Evolutionary conservation across 2,797 vertebrate genomes (phyloP).

Genomic region (Sebastolobus alascanus): DNA sequence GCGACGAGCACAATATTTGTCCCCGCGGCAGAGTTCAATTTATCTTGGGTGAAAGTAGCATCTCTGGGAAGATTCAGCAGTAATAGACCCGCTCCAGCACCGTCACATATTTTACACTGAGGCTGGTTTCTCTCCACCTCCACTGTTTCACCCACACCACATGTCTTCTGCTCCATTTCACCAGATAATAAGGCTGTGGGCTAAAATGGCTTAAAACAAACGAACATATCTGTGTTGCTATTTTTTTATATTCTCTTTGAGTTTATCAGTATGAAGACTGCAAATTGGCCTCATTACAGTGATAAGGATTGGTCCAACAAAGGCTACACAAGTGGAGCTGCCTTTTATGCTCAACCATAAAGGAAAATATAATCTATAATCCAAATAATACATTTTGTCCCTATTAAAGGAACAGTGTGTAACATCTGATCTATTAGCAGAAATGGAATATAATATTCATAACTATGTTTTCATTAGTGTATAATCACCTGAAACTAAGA

Average conservation of each 20-base stretch:
- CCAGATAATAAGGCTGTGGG: constrained; percentile 67
- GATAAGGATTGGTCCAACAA: not conserved
- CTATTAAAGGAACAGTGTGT: not conserved
- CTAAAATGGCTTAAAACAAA: constrained; percentile 59
- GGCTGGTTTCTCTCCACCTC: constrained; percentile 50
- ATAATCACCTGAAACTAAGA: no score
- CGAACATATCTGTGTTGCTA: constrained; percentile 43
- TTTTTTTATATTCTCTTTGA: constrained; percentile 39
- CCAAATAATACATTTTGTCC: not conserved
- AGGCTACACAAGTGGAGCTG: not conserved
- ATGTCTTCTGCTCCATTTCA: constrained; percentile 73
- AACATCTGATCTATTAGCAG: accelerated
- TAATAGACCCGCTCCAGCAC: constrained; percentile 64
- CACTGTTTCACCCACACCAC: constrained; percentile 42
- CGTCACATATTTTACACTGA: constrained; percentile 60
- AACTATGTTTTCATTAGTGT: no score
- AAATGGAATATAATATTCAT: no score
- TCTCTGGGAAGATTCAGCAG: constrained; percentile 65
- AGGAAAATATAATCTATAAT: not conserved
- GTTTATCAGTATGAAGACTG: constrained; percentile 30
- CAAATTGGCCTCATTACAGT: constrained; percentile 20
- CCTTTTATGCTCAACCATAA: not conserved
- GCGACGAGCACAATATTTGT: constrained; percentile 69
- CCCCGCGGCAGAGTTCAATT: constrained; percentile 66
- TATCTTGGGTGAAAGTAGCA: constrained; percentile 73